Base-by-base conservation (phyloP, 2,113 vertebrate genomes). In the Myodes glareolus region DNA sequence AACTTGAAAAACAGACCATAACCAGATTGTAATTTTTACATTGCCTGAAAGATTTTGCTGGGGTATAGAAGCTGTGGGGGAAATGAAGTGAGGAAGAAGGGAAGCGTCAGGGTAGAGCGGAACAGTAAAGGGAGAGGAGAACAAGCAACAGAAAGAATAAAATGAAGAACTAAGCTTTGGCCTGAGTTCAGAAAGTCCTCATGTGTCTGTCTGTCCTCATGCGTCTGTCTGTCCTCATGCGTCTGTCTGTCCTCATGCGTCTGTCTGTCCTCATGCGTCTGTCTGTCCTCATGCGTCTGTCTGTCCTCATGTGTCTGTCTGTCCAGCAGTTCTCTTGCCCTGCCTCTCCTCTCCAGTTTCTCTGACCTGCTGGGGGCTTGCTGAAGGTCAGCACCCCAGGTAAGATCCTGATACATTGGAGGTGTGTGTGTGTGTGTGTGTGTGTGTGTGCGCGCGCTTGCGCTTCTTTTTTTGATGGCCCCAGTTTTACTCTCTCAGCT, bases 401-500 rank as follows among this genome's bases (percentile, higher is more conserved):
- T 73, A 4, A 39, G 70, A 4, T 39, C 70, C 70, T 73, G 19
- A 39, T n/a, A 11, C 23, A 8, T 21, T 72, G 70, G 33, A 70
- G 68, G 27, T 12, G 63, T 29, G 65, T 67, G 65, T 11, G 29
- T 29, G 65, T 27, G 63, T 29, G 63, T 12, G 27, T 0, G 63
- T 4, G 25, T 7, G 10, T 3, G 10, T 13, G 29, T 3, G 33
- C 16, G 33, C 16, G 67, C 1, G 33, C 17, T n/a, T n/a, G n/a
- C n/a, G n/a, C 17, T 19, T 19, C 4, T 58, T 19, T 19, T 72
- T 72, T 39, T 19, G 19, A 36, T 39, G 70, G 70, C 17, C 70
- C 70, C 36, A 39, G 70, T 72, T 72, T 72, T 39, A 72, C 36
- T 72, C 70, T 19, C 36, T 72, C 70, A 72, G 70, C 19, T n/a